These are phyloP conservation scores for Galeopterus variegatus DNA, from an alignment of 2,113 vertebrate species.

Conservation along the genomic window DNA sequence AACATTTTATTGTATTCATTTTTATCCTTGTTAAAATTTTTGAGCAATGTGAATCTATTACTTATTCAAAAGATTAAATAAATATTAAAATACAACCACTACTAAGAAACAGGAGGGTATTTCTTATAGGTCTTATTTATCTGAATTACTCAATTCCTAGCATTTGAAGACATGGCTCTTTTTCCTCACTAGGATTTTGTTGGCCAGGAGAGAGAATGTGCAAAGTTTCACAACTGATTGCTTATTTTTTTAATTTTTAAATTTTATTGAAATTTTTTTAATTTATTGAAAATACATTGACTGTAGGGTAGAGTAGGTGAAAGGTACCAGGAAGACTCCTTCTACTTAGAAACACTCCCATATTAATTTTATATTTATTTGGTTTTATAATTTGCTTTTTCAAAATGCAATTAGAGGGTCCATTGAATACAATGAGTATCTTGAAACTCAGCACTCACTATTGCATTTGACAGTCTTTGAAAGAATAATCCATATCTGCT, in stretches of 20 bases:
- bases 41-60: constrained; percentile 42
- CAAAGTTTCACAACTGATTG: background rate
- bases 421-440: background rate
- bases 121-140: background rate
- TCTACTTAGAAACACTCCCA: background rate
- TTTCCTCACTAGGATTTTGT: background rate
- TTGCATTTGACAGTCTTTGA: background rate
- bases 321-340: background rate
- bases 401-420: background rate
- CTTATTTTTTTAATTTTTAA: background rate
- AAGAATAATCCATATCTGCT: background rate
- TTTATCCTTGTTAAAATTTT: constrained; percentile 54
- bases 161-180: background rate
- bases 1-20: constrained; percentile 18
- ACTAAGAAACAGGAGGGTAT: background rate
- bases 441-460: background rate
- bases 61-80: constrained; percentile 5
- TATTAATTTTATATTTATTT: constrained; percentile 57
- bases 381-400: constrained; percentile 4
- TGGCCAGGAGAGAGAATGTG: background rate
- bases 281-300: constrained; percentile 46
- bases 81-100: constrained; percentile 19
- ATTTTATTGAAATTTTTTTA: background rate
- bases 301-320: background rate
- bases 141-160: background rate